phyloP scores from a whole-genome alignment of 1,140 invertebrate species.

The Drosophila sechellia region DNA sequence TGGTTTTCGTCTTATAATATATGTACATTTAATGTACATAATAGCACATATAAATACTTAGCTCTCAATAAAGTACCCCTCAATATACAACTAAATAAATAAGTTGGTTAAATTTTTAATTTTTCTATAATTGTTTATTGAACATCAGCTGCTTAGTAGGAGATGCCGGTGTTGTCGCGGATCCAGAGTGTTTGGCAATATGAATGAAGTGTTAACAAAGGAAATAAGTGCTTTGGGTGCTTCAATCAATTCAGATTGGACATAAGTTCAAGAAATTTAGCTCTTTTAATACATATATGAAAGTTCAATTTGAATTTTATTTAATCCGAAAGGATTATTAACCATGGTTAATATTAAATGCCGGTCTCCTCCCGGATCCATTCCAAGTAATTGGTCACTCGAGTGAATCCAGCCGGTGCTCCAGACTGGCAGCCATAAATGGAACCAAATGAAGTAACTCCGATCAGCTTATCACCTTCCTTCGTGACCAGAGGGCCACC shows the following conservation, averaged over 20 bases:
- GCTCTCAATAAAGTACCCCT: no score
- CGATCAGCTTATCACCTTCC: constrained; percentile 71
- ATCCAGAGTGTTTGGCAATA: constrained; percentile 83
- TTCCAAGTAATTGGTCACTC: constrained; percentile 85
- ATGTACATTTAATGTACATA: no score
- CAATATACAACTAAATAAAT: no score
- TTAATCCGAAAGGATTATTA: not conserved
- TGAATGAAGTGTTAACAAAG: not conserved
- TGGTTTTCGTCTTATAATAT: no score
- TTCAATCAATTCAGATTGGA: no score
- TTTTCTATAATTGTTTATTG: constrained; percentile 3
- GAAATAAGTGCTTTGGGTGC: no score
- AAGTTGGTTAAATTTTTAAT: no score
- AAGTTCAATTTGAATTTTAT: not conserved
- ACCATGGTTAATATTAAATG: constrained; percentile 63
- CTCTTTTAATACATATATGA: no score
- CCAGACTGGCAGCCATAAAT: constrained; percentile 85
- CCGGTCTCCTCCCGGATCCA: constrained; percentile 86
- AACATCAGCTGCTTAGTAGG: constrained; percentile 29
- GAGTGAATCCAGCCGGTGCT: constrained; percentile 86
- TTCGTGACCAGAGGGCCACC: constrained; percentile 61
- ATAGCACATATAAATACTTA: no score
- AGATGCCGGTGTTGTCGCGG: constrained; percentile 59
- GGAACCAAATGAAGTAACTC: constrained; percentile 86
- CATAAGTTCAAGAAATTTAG: no score